phyloP scores from a whole-genome alignment of 2,888 invertebrate genomes.

The Pristionchus entomophagus region DNA sequence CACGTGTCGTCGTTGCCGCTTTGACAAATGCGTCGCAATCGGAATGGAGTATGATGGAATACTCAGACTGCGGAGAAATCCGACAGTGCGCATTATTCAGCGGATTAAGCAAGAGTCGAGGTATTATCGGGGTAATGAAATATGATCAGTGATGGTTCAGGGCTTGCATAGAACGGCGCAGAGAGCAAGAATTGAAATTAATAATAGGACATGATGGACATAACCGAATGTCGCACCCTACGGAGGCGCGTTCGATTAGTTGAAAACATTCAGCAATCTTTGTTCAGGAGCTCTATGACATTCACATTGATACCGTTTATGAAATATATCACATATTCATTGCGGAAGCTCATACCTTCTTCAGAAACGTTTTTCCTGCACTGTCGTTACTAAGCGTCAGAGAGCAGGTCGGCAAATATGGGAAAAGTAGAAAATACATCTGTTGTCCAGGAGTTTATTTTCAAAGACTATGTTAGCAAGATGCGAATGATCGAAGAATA shows the following conservation, averaged over 20 bases:
- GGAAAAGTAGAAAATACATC: background rate
- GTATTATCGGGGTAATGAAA: background rate
- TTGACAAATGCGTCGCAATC: background rate
- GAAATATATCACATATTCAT: background rate
- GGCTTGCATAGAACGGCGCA: background rate
- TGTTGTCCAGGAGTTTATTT: background rate
- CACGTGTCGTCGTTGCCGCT: background rate
- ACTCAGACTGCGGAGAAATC: background rate
- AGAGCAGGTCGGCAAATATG: background rate
- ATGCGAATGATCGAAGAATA: background rate
- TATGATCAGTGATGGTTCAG: background rate
- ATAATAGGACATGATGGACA: background rate
- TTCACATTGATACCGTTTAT: background rate
- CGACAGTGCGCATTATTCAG: background rate
- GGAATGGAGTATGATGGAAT: conserved; percentile 3
- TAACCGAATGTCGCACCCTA: background rate
- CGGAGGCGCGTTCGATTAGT: background rate
- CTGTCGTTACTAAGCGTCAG: background rate
- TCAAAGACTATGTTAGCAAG: background rate
- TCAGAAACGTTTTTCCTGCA: background rate
- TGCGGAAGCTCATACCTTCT: background rate
- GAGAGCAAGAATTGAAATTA: background rate
- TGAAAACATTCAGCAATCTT: background rate
- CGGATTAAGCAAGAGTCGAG: background rate
- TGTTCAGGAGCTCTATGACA: background rate